These are phyloP conservation scores for Megatriorchis doriae DNA, from an alignment of 2,113 vertebrate genomes.

Conservation along the genomic window DNA sequence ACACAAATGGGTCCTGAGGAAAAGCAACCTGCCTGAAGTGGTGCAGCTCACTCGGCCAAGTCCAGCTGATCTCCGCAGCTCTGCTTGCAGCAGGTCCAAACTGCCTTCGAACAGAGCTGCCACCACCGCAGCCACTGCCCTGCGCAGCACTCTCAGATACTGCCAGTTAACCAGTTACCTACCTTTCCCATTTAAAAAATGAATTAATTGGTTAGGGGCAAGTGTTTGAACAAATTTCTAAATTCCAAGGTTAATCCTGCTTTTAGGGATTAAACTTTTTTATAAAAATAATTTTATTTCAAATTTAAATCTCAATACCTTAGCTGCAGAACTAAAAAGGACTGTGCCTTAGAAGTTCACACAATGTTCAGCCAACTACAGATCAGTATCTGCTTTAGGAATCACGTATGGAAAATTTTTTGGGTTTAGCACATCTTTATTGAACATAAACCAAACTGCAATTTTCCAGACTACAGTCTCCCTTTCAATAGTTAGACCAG, in stretches of 20 bases:
- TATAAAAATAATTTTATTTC: background rate
- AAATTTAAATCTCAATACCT: background rate
- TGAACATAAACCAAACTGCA: background rate
- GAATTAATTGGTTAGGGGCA: background rate
- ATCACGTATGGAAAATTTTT: rapidly evolving
- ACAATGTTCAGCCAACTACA: background rate
- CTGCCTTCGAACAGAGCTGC: rapidly evolving
- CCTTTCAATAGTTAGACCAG: background rate
- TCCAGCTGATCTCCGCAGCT: background rate
- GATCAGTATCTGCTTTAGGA: background rate
- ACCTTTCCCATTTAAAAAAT: background rate
- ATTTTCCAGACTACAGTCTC: background rate
- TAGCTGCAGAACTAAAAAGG: background rate
- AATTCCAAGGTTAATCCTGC: background rate
- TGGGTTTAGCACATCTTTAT: background rate
- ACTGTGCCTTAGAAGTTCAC: background rate
- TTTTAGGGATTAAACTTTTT: background rate
- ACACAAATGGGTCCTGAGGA: background rate
- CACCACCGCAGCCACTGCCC: rapidly evolving
- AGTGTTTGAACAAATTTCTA: background rate
- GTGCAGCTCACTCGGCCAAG: background rate
- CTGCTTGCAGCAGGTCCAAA: background rate
- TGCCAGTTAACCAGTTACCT: constrained; percentile 27
- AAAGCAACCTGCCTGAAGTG: background rate
- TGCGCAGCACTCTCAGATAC: rapidly evolving